phyloP scores from a whole-genome alignment of 2,113 vertebrate species.

The Hyla sarda region DNA sequence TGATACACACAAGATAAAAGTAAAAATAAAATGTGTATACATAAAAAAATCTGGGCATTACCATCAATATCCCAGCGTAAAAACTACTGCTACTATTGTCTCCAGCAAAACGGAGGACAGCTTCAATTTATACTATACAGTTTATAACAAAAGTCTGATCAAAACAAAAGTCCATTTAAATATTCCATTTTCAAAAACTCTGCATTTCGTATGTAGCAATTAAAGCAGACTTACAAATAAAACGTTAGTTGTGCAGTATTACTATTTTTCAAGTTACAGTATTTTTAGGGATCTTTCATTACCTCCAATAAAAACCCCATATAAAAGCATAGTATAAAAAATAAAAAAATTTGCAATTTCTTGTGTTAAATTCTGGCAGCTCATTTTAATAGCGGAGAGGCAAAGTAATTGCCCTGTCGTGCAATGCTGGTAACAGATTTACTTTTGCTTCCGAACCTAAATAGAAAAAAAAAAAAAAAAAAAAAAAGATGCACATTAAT shows the following conservation, averaged over 20 bases:
- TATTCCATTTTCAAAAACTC: slow-evolving; percentile 7
- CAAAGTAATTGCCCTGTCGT: slow-evolving; percentile 88
- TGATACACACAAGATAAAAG: neutral
- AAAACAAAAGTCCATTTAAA: neutral
- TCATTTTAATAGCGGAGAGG: slow-evolving; percentile 90
- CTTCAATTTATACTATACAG: neutral
- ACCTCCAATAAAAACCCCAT: neutral
- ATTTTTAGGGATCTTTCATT: neutral
- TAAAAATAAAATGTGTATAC: neutral
- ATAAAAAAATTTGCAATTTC: slow-evolving; percentile 19
- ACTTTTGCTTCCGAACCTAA: slow-evolving; percentile 91
- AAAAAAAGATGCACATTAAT: neutral
- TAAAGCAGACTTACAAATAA: neutral
- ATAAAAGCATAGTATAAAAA: slow-evolving; percentile 1
- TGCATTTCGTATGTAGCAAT: neutral
- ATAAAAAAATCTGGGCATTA: neutral
- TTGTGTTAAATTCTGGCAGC: neutral
- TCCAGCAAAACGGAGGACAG: slow-evolving; percentile 4
- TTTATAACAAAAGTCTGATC: neutral
- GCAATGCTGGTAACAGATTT: slow-evolving; percentile 80
- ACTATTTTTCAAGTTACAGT: slow-evolving; percentile 14
- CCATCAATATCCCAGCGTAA: neutral
- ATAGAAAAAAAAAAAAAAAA: slow-evolving; percentile 19
- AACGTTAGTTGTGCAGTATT: slow-evolving; percentile 24
- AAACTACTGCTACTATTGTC: neutral